Evolutionary conservation across 1,140 invertebrate species (phyloP), one percentile per base, ranked within the genome.

Genomic region (Ostrea edulis): DNA sequence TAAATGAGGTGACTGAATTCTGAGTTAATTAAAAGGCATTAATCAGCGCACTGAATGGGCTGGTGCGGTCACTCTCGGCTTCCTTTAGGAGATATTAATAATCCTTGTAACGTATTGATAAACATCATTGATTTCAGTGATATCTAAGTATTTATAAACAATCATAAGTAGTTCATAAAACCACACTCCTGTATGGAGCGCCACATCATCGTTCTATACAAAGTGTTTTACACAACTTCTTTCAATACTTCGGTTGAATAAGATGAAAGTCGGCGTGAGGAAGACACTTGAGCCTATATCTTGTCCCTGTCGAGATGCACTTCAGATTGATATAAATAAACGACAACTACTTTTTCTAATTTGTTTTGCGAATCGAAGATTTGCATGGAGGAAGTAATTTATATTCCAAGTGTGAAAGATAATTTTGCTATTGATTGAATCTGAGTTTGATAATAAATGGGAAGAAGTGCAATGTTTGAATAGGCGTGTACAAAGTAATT

Each of bases 291-390:
- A 77, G 25, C 12, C 17, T 29, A 25, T 77, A 77, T 77, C 68
- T 77, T 77, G 68, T 77, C 68, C 25, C 25, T 14, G 22, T 77
- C n/a, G 68, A 77, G 68, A 77, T 11, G 25, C 25, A 77, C 68
- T 77, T 77, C 22, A 77, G 68, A 77, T 35, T 77, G 68, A 77
- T 77, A 77, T 77, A 77, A 77, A 77, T 77, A 35, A 62, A 29
- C 68, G 68, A 77, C 68, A 77, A 25, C 68, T 77, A 77, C 68
- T 77, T 77, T 71, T 77, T 77, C 29, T 35, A 25, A 77, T 77
- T 77, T 35, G 68, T 35, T 29, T 14, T 77, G 29, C 14, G 14
- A 29, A 14, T 9, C 14, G 29, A 25, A 77, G 3, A 22, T 17
- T 29, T 9, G 29, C 35, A n/a, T n/a, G n/a, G n/a, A 25, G 68